A percentile compares a stretch with the other conserved stretches of the same genome.
Evolutionary conservation across 2,888 invertebrate genomes (phyloP).

Genomic region (Oligia fasciuncula): DNA sequence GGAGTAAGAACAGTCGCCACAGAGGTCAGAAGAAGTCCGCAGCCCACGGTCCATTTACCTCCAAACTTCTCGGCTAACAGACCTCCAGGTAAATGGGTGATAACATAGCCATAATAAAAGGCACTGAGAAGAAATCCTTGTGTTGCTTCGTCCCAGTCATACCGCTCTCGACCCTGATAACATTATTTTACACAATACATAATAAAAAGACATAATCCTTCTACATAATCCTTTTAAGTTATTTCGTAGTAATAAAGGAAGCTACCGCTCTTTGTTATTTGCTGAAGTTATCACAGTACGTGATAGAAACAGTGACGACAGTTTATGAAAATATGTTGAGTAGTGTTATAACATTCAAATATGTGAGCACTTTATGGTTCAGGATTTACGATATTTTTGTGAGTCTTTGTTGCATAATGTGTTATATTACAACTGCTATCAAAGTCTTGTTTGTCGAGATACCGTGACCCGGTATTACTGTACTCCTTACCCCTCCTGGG

Average conservation of each 20-base stretch:
- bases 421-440: background rate
- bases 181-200: background rate
- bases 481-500: background rate
- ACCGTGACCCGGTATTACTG: background rate
- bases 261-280: constrained; percentile 22
- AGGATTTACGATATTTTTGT: constrained; percentile 13
- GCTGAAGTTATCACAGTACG: constrained; percentile 3
- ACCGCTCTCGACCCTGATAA: constrained; percentile 81
- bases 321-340: constrained; percentile 7
- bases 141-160: constrained; percentile 92
- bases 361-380: constrained; percentile 18
- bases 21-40: constrained; percentile 94
- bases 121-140: constrained; percentile 94
- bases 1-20: constrained; percentile 95
- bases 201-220: background rate
- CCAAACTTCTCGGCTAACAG: constrained; percentile 94
- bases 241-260: constrained; percentile 2
- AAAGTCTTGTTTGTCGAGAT: background rate
- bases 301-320: background rate
- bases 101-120: constrained; percentile 95
- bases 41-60: constrained; percentile 95
- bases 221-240: background rate
- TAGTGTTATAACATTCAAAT: constrained; percentile 17
- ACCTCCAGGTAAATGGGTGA: constrained; percentile 96
- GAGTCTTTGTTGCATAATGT: background rate